These are phyloP conservation scores for Hemicordylus capensis DNA, from an alignment of 2,113 vertebrate species.

Conservation along the genomic window DNA sequence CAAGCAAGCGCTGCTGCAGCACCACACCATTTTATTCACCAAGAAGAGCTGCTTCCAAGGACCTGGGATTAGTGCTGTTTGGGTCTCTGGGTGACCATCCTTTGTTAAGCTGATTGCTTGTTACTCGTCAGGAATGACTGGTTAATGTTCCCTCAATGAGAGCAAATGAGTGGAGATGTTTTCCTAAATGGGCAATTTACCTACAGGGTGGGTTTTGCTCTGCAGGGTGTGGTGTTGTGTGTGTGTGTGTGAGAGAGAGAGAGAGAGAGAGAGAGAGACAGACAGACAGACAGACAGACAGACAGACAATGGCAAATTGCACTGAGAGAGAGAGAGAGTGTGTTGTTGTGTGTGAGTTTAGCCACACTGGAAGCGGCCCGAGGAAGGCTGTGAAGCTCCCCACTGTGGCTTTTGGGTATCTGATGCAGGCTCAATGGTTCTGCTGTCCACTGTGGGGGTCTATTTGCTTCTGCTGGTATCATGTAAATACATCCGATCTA, in stretches of 20 bases:
- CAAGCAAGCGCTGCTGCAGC: no score
- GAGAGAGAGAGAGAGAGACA: no score
- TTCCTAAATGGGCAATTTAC: not conserved
- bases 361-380: not conserved
- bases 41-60: slow-evolving; percentile 1
- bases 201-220: not conserved
- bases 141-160: not conserved
- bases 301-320: no score
- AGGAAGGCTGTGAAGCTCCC: not conserved
- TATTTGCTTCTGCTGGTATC: not conserved
- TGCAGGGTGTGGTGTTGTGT: not conserved
- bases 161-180: not conserved
- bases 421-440: not conserved
- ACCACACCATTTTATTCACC: not conserved
- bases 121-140: not conserved
- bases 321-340: not conserved
- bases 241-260: not conserved
- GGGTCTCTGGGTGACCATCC: not conserved
- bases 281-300: no score
- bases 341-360: not conserved
- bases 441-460: not conserved
- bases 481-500: not conserved
- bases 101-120: slow-evolving; percentile 13
- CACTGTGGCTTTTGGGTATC: not conserved
- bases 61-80: not conserved